Base-by-base conservation (phyloP, 2,113 vertebrate species). In the Neopipo cinnamomea region DNA sequence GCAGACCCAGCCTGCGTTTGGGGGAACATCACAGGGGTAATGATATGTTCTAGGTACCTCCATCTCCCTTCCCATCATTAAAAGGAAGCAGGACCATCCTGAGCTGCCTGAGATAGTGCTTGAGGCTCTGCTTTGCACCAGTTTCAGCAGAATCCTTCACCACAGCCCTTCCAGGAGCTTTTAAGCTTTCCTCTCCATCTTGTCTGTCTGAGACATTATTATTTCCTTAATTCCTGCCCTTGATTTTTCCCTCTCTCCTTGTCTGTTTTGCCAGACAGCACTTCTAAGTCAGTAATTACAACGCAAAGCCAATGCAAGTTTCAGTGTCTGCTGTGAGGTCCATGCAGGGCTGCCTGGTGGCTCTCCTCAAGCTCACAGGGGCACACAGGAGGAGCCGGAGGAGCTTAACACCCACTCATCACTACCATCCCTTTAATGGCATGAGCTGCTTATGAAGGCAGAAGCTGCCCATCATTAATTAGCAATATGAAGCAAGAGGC, bases 191-290 rank as follows among this genome's bases (percentile, higher is more conserved):
- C 22, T 30, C 46, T 22, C 30, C 21, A 42, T 37, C 33, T 62
- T 41, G 55, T 83, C 61, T 89, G 39, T n/a, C 75, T 90, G 50
- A 92, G n/a, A 50, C 11, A n/a, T 80, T 66, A 83, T 37, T 85
- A 77, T 39, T 79, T 74, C 75, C 44, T 85, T 91, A 85, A 92
- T 67, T 85, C n/a, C n/a, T 91, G 37, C 68, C 80, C 86, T 89
- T 84, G 56, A 72, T 72, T 85, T 80, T 88, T 58, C 30, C 15
- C n/a, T 79, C 35, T 73, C 71, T 79, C 53, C 49, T 50, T 33
- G 53, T 44, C 16, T 85, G 63, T 72, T 90, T 73, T 85, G 71
- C 75, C 79, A 80, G 67, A 66, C 28, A 33, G 63, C 5, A 4
- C 79, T 58, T 42, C 33, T 53, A 90, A 74, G 71, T 42, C 72